Base-by-base conservation (phyloP, 92 coral and sea anemone genomes). In the Zoanthus solanderi region DNA sequence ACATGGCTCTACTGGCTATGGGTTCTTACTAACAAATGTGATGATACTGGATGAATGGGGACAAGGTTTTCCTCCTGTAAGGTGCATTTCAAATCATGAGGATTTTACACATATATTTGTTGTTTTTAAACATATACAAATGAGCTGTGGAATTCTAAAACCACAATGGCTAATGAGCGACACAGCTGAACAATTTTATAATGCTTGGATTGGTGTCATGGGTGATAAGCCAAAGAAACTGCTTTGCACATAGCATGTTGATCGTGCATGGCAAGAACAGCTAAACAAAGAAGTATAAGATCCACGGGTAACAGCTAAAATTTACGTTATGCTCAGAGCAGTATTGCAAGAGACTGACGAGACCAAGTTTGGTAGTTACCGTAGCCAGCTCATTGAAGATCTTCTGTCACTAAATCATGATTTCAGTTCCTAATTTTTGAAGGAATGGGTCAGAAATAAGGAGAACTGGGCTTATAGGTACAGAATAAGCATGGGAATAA, bases 1-100 rank as follows among this genome's bases (percentile, higher is more conserved):
- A 2, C 91, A 90, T 50, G 91, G 95, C n/a, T 90, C 95, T 7
- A 92, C 88, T 52, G 95, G 89, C 13, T 90, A 90, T 53, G 90
- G 88, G 74, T 92, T 92, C 37, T 69, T 23, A 9, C 91, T 92
- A 13, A 84, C 84, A 60, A 86, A 93, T 6, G 29, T 92, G 17
- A 28, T 87, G 72, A 91, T 90, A 57, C 67, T 84, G 30, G 93
- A 92, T 88, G 95, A 92, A 10, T 90, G 56, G 88, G 91, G 90
- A 6, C 89, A 87, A 34, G 95, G 93, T 30, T 73, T 92, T 76
- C 91, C 90, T 28, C 84, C 75, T 14, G 93, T 93, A 9, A 90
- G 93, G 93, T 89, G 92, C 60, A 50, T 92, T 13, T 86, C 91
- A 16, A 90, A 86, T 71, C 92, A 87, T 37, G 94, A 92, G 72